Evolutionary conservation across 2,888 invertebrate genomes (phyloP), one percentile per base, ranked within the genome.

Genomic region (Tenthredo notha): DNA sequence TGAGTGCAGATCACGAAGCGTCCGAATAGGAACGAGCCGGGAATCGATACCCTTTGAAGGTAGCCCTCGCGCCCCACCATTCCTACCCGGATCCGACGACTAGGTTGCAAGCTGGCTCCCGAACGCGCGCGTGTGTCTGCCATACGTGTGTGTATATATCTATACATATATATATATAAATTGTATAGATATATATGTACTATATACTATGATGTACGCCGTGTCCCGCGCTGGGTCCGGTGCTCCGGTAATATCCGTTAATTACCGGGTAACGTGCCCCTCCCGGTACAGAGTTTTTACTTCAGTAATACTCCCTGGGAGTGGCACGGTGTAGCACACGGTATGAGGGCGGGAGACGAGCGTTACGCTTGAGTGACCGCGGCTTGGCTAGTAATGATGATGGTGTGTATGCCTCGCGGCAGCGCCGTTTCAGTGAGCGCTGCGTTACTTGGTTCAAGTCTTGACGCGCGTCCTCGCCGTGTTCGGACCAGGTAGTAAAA

Each of bases 151-250:
- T 85, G 84, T 78, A 74, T 40, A 21, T 21, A 33, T 5, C 15
- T n/a, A 70, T 50, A 77, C 50, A 85, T 85, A 84, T 77, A 83
- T 37, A 58, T 70, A 86, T 85, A 67, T 78, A 37, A 37, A 37
- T 7, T 37, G 84, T 86, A 75, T 61, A 25, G 5, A 70, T 33
- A 74, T 50, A 74, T 67, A 72, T 29, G 21, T 37, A 37, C 37
- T 43, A 43, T 29, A 43, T 25, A 74, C 74, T 74, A 29, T 77
- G 50, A 77, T 67, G 67, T 50, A 77, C 54, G 77, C 80, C 40
- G 80, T 80, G 80, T 61, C 80, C 80, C 40, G 58, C 58, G 58
- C 61, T 40, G 80, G 25, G 58, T 80, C 80, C 80, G 43, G 80
- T 80, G 80, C 80, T 61, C 80, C 37, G 21, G 40, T 80, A 29